Conservation (phyloP, 2,113 vertebrate species). For the Gadus macrocephalus region DNA sequence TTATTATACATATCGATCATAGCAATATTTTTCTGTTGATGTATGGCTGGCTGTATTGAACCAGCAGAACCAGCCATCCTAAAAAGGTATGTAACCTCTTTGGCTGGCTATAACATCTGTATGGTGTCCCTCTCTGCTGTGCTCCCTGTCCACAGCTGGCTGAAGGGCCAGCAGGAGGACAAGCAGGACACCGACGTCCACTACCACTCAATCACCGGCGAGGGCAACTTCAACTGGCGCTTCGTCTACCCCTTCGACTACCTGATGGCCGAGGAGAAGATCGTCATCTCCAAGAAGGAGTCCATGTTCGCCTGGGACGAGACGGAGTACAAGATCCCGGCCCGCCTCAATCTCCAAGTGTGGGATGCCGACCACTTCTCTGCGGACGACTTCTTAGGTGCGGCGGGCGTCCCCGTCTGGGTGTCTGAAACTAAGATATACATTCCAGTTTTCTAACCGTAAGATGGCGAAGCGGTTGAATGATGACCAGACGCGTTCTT, state of each 20-base stretch:
- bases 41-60: too few relatives aligned
- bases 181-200: constrained; percentile 98
- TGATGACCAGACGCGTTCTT: too few relatives aligned
- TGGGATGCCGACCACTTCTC: constrained; percentile 99
- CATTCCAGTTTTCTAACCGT: too few relatives aligned
- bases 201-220: constrained; percentile 95
- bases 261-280: constrained; percentile 93
- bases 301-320: constrained; percentile 99
- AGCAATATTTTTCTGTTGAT: too few relatives aligned
- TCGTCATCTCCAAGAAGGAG: constrained; percentile 97
- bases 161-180: constrained; percentile 98
- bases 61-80: too few relatives aligned
- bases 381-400: constrained; percentile 93
- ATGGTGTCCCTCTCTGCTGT: constrained; percentile 2
- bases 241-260: constrained; percentile 95
- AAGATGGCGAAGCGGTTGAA: too few relatives aligned
- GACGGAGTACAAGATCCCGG: constrained; percentile 96
- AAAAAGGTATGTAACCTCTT: not conserved
- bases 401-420: not conserved
- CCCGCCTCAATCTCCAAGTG: constrained; percentile 93
- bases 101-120: not conserved
- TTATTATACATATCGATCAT: too few relatives aligned
- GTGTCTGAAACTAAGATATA: too few relatives aligned
- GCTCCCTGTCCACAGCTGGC: constrained; percentile 77
- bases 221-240: constrained; percentile 99